Evolutionary conservation across 1,140 invertebrate species (phyloP), one percentile per base, ranked within the genome.

Genomic region (Drosophila grimshawi): DNA sequence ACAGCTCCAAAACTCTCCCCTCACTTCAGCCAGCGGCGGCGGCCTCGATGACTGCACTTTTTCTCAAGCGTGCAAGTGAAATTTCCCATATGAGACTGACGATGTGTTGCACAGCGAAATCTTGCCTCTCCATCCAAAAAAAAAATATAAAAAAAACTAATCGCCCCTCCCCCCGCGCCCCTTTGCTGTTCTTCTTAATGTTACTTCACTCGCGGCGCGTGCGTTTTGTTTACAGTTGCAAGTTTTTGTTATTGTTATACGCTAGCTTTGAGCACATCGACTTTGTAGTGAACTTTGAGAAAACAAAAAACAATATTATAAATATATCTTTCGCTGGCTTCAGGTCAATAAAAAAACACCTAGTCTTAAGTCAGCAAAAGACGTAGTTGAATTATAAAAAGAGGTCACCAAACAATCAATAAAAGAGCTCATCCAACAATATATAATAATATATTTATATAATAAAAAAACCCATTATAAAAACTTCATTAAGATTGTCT

Each of bases 21-120:
- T 39, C 48, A 33, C 10, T 19, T 27, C 11, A 4, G 2, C 62
- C 30, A 35, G 10, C 37, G 11, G 53, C 48, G 6, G 3, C n/a
- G 4, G 39, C 35, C 51, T 27, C 59, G 8, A 0, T 53, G 30
- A 69, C 59, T 86, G 83, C 83, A 86, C 64, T 86, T 86, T 86
- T 86, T 80, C 79, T 73, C 70, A 88, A 86, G 82, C 83, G 83
- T 86, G 82, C 79, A 88, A 86, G 83, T 86, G 83, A 86, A 86
- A 86, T 86, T 88, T 88, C 82, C 83, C 83, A 88, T 86, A 88
- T 86, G 83, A 73, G 78, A 67, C 78, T 78, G 80, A 57, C 68
- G 66, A 57, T 65, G 46, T 33, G 52, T 51, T 66, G 49, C 48
- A 45, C 78, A 81, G 82, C 76, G 82, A 86, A 86, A 86, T 76